These are phyloP conservation scores for Bradysia coprophila DNA, from an alignment of 1,140 invertebrate genomes.

Conservation along the genomic window DNA sequence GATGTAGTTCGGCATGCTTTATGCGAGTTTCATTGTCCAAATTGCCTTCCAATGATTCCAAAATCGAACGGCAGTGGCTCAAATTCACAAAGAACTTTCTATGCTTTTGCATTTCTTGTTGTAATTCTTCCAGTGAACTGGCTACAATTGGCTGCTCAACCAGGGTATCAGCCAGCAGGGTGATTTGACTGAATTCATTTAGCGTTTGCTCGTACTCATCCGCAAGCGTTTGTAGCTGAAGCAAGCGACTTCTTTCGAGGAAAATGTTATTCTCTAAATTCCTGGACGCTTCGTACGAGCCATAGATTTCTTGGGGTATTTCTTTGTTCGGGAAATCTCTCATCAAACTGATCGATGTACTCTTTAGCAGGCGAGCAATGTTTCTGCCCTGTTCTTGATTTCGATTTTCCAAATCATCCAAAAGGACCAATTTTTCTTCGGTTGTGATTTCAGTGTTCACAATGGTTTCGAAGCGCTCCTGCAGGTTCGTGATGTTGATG, in stretches of 20 bases:
- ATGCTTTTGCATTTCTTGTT: constrained; percentile 75
- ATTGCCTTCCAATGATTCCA: constrained; percentile 69
- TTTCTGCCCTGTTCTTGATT: constrained; percentile 15
- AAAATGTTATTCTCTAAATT: constrained; percentile 44
- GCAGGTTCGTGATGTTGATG: constrained; percentile 10
- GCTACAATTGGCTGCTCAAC: constrained; percentile 55
- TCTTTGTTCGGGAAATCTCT: constrained; percentile 41
- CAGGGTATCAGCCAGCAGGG: constrained; percentile 57
- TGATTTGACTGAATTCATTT: constrained; percentile 67
- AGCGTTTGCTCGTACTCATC: constrained; percentile 76
- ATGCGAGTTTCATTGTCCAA: constrained; percentile 57
- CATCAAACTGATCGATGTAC: constrained; percentile 29
- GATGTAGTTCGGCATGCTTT: constrained; percentile 53
- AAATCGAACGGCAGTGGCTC: constrained; percentile 62
- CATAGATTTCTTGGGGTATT: constrained; percentile 43
- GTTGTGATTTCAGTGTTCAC: constrained; percentile 14
- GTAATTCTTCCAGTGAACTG: constrained; percentile 49
- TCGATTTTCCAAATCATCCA: constrained; percentile 17
- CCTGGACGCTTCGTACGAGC: constrained; percentile 40
- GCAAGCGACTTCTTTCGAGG: constrained; percentile 48
- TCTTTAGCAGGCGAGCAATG: constrained; percentile 24
- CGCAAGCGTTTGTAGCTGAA: constrained; percentile 49
- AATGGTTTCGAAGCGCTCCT: constrained; percentile 13
- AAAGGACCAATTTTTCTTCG: constrained; percentile 14
- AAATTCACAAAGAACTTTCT: constrained; percentile 74